A percentile compares a stretch with the other conserved stretches of the same genome.
Evolutionary conservation across 2,113 vertebrate species (phyloP).

Genomic region (Symphodus melops): DNA sequence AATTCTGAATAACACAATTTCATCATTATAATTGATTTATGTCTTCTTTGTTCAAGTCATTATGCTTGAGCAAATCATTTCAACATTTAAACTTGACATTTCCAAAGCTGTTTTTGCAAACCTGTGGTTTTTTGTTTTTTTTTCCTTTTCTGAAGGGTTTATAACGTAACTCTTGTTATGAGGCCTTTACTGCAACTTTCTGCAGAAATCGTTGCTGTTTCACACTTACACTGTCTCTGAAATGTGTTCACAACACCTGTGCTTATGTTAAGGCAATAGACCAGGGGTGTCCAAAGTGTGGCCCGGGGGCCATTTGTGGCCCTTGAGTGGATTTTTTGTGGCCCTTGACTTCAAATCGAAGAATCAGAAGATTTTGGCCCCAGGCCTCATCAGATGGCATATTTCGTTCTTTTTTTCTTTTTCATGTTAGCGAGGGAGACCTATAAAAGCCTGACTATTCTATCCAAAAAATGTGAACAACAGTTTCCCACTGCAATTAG

Average conservation of each 20-base stretch:
- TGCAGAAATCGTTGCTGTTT: not conserved
- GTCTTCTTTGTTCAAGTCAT: slow-evolving; percentile 5
- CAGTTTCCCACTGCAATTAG: no score
- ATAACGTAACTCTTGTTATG: not conserved
- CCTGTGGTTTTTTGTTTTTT: slow-evolving; percentile 24
- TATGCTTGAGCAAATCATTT: slow-evolving; percentile 10
- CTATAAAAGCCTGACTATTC: no score
- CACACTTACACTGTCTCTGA: not conserved
- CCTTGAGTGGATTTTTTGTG: no score
- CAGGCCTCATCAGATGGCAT: no score
- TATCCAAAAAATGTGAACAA: no score
- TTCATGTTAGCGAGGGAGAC: no score
- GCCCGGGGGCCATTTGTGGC: no score
- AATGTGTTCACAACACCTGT: not conserved
- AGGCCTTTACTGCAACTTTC: slow-evolving; percentile 31
- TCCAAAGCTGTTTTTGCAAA: slow-evolving; percentile 30
- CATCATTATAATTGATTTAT: slow-evolving; percentile 3
- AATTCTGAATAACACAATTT: slow-evolving; percentile 46
- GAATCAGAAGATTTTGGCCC: no score
- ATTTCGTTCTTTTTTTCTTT: no score
- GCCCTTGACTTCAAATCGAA: no score
- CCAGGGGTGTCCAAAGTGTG: no score
- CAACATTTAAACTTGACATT: slow-evolving; percentile 34
- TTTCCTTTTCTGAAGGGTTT: no score
- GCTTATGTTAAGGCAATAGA: not conserved